Evolutionary conservation across 2,113 vertebrate genomes (phyloP).

Genomic region (Salvelinus fontinalis): DNA sequence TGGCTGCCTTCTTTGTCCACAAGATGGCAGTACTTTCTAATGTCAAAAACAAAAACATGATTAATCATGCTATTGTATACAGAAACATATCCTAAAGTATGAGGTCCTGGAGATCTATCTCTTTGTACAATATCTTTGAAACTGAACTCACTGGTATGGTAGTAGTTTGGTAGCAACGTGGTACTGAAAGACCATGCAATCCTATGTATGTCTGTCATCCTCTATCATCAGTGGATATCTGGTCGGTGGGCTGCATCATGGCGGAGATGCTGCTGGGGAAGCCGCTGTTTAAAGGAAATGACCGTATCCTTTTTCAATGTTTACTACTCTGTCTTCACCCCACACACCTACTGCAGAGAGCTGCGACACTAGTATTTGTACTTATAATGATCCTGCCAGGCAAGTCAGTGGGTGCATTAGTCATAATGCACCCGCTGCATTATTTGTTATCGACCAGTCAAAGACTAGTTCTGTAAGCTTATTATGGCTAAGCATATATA

Average conservation of each 20-base stretch:
- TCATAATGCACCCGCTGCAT: neutral
- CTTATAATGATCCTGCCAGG: neutral
- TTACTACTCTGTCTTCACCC: neutral
- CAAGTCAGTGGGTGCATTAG: neutral
- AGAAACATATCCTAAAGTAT: neutral
- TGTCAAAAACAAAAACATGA: neutral
- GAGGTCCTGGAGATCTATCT: too few relatives aligned
- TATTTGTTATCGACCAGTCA: neutral
- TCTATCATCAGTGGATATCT: conserved; percentile 89
- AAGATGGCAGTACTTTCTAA: neutral
- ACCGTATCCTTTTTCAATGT: conserved; percentile 86
- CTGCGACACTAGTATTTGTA: neutral
- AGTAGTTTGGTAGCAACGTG: neutral
- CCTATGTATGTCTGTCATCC: conserved; percentile 3
- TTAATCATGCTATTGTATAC: neutral
- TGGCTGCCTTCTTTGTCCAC: conserved; percentile 1
- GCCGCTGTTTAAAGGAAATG: conserved; percentile 92
- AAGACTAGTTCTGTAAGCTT: neutral
- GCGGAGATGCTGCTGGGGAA: conserved; percentile 95
- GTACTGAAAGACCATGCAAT: neutral
- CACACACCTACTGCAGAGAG: neutral
- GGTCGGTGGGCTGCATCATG: conserved; percentile 98
- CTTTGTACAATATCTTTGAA: too few relatives aligned
- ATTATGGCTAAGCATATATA: neutral
- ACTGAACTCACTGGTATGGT: too few relatives aligned